Conservation (phyloP, 2,797 vertebrate species). For the Liparis tanakae region DNA sequence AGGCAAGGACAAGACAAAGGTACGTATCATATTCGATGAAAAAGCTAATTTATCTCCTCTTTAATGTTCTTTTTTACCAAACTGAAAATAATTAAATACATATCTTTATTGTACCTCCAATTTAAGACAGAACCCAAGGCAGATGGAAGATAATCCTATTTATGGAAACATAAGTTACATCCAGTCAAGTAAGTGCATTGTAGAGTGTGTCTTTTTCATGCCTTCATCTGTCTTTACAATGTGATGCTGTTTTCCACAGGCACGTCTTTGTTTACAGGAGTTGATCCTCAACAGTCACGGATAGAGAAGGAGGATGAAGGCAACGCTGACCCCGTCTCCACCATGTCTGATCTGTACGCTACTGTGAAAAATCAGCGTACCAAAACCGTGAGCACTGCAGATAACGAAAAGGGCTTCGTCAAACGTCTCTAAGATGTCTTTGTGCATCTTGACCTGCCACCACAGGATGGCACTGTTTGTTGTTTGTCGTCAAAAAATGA, state of each 20-base stretch:
- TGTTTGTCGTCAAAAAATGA: slow-evolving; percentile 20
- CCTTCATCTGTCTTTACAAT: slow-evolving; percentile 12
- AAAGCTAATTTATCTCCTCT: background rate
- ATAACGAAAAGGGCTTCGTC: slow-evolving; percentile 70
- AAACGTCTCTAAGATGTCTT: slow-evolving; percentile 71
- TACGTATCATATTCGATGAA: slow-evolving; percentile 14
- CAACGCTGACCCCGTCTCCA: slow-evolving; percentile 49
- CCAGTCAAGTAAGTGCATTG: slow-evolving; percentile 57
- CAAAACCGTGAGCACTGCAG: slow-evolving; percentile 58
- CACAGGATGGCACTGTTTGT: slow-evolving; percentile 58
- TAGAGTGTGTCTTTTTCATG: background rate
- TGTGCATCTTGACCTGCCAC: slow-evolving; percentile 19
- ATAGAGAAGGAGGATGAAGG: slow-evolving; percentile 54
- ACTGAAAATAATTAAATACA: background rate
- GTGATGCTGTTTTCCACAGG: slow-evolving; percentile 31
- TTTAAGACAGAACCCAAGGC: slow-evolving; percentile 54
- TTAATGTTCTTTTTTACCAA: background rate
- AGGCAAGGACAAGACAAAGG: slow-evolving; percentile 54
- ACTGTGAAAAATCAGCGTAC: slow-evolving; percentile 77
- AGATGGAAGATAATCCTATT: slow-evolving; percentile 84
- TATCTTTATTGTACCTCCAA: slow-evolving; percentile 33
- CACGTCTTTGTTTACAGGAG: slow-evolving; percentile 18
- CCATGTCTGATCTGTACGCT: slow-evolving; percentile 79
- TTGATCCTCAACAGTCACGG: slow-evolving; percentile 45
- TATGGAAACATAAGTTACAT: slow-evolving; percentile 79